Conservation (phyloP, 2,797 vertebrate genomes). For the Dryobates pubescens region DNA sequence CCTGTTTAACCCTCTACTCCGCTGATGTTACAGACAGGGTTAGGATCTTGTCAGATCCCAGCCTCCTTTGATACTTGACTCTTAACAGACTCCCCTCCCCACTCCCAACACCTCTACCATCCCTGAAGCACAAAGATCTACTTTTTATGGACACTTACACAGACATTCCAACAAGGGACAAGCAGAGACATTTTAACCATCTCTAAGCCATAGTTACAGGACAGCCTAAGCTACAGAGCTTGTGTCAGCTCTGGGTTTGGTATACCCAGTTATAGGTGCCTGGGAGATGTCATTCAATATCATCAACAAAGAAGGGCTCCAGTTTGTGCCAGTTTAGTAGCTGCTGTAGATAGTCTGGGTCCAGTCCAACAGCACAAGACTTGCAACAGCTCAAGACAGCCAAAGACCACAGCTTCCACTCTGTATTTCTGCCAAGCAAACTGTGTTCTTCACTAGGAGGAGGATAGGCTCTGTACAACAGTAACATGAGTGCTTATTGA, state of each 20-base stretch:
- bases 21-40: not conserved
- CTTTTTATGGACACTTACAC: not conserved
- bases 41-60: not conserved
- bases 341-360: not conserved
- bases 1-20: not conserved
- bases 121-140: not conserved
- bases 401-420: not conserved
- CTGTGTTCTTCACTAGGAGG: not conserved
- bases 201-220: not conserved
- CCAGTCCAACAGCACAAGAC: not conserved
- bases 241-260: not conserved
- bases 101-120: not conserved
- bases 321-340: not conserved
- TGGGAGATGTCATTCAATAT: not conserved
- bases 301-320: not conserved
- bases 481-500: not conserved
- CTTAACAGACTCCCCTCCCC: not conserved
- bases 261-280: not conserved
- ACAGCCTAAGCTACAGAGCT: not conserved
- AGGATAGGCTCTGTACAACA: not conserved
- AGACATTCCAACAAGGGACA: constrained; percentile 7
- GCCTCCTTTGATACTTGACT: not conserved
- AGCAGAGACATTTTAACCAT: not conserved
- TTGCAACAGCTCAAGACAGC: not conserved
- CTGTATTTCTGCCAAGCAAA: not conserved